phyloP scores from a whole-genome alignment of 1,140 invertebrate genomes.

The Lepeophtheirus salmonis region DNA sequence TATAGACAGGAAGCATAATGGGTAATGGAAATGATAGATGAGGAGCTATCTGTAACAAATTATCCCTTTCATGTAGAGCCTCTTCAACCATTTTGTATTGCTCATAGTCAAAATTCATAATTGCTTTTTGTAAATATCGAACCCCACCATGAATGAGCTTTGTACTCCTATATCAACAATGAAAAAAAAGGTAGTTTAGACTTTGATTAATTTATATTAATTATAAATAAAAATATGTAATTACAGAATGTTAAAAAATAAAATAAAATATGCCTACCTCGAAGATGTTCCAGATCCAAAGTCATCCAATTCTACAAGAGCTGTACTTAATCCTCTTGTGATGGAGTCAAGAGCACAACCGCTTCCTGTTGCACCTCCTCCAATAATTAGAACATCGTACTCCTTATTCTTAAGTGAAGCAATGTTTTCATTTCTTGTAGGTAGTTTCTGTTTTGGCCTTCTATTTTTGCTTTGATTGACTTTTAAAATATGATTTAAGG shows the following conservation, averaged over 20 bases:
- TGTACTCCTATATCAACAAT: too few relatives aligned
- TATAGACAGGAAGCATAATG: constrained; percentile 95
- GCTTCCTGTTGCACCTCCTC: constrained; percentile 80
- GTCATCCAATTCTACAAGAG: constrained; percentile 87
- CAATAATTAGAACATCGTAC: constrained; percentile 87
- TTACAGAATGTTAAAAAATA: too few relatives aligned
- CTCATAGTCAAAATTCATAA: constrained; percentile 76
- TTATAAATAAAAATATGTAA: too few relatives aligned
- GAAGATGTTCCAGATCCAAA: constrained; percentile 94
- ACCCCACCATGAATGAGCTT: constrained; percentile 99
- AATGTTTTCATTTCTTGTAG: constrained; percentile 58
- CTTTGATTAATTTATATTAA: background rate
- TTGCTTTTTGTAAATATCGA: constrained; percentile 90
- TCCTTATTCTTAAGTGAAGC: constrained; percentile 48
- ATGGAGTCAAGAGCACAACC: constrained; percentile 78
- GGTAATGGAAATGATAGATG: constrained; percentile 89
- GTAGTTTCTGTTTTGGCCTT: constrained; percentile 36
- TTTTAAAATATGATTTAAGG: background rate
- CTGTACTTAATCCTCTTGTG: constrained; percentile 83
- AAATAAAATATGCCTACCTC: constrained; percentile 17
- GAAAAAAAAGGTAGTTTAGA: too few relatives aligned
- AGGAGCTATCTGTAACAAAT: constrained; percentile 82
- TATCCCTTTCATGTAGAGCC: constrained; percentile 80
- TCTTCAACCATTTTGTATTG: constrained; percentile 96
- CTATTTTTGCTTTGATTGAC: background rate